These are phyloP conservation scores for Therioaphis trifolii DNA, from an alignment of 2,888 invertebrate genomes.

Conservation along the genomic window DNA sequence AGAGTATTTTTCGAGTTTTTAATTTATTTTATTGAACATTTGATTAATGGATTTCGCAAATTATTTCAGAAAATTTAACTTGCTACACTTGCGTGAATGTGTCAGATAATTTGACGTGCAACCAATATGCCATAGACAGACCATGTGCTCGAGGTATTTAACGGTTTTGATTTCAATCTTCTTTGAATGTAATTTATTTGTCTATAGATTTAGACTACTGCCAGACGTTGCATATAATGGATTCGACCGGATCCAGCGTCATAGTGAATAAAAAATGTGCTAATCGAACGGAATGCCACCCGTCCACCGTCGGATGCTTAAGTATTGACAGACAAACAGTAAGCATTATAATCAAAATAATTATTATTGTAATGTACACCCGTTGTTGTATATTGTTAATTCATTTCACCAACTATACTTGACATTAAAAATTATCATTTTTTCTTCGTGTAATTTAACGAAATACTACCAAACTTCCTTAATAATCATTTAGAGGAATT, in stretches of 20 bases:
- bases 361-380: background rate
- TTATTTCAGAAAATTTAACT: conserved; percentile 68
- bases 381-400: too few relatives aligned
- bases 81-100: conserved; percentile 77
- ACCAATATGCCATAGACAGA: conserved; percentile 75
- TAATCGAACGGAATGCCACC: conserved; percentile 73
- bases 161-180: conserved; percentile 35
- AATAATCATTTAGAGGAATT: too few relatives aligned
- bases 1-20: too few relatives aligned
- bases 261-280: conserved; percentile 76
- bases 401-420: too few relatives aligned
- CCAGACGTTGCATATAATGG: conserved; percentile 75
- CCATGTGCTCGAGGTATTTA: conserved; percentile 72
- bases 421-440: too few relatives aligned
- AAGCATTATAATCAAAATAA: conserved; percentile 64
- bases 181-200: background rate
- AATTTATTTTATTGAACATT: too few relatives aligned
- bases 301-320: conserved; percentile 74
- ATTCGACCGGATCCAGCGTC: conserved; percentile 75
- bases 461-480: too few relatives aligned
- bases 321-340: conserved; percentile 75
- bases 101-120: conserved; percentile 75
- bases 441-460: too few relatives aligned
- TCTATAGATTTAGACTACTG: conserved; percentile 73
- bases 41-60: background rate